Evolutionary conservation across 2,113 vertebrate genomes (phyloP).

Genomic region (Calcarius ornatus): DNA sequence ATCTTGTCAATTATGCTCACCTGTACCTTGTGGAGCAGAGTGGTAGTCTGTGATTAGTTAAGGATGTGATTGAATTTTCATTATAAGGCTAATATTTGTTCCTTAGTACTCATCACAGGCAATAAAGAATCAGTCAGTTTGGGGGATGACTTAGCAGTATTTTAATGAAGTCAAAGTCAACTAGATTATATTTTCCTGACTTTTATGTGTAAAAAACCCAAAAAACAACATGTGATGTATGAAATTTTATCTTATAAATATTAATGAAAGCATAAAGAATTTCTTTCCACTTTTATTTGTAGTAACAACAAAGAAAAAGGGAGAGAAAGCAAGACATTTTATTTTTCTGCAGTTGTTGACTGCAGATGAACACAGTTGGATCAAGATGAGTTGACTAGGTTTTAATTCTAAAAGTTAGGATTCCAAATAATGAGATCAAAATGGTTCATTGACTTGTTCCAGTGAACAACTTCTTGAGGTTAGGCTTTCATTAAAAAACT

Average conservation of each 20-base stretch:
- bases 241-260: neutral
- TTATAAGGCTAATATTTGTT: constrained; percentile 11
- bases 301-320: neutral
- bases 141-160: neutral
- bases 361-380: neutral
- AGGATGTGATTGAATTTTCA: neutral
- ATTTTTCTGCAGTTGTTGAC: neutral
- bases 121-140: neutral
- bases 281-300: neutral
- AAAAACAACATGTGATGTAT: no score
- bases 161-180: neutral
- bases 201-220: neutral
- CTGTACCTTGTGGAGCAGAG: neutral
- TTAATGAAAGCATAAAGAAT: neutral
- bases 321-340: neutral
- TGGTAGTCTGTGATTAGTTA: neutral
- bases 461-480: neutral
- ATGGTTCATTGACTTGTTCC: constrained; percentile 21
- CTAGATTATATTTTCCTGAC: neutral
- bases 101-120: neutral
- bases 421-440: constrained; percentile 35
- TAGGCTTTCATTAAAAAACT: neutral
- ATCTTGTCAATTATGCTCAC: neutral
- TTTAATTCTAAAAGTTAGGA: constrained; percentile 23
- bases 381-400: neutral